phyloP scores from a whole-genome alignment of 1,140 invertebrate species.

The Bombus pascuorum region DNA sequence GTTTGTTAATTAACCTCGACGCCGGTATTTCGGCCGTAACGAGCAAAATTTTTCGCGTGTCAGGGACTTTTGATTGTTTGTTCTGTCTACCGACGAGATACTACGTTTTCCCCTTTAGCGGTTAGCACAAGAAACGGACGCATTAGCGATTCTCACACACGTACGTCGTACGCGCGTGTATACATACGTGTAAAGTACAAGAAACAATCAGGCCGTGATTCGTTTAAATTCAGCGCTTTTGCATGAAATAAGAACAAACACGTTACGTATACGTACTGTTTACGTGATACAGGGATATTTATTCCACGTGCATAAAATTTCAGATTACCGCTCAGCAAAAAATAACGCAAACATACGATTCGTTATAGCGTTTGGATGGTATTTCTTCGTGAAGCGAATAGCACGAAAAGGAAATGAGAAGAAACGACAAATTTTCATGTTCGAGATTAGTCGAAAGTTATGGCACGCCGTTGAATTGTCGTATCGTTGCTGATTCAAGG shows the following conservation, averaged over 20 bases:
- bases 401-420: background rate
- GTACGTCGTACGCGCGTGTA: background rate
- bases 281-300: background rate
- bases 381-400: background rate
- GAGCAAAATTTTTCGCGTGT: conserved; percentile 10
- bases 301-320: background rate
- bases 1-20: conserved; percentile 22
- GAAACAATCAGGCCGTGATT: background rate
- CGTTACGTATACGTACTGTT: background rate
- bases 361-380: background rate
- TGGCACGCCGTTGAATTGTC: background rate
- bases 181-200: background rate
- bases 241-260: background rate
- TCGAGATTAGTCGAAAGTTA: background rate
- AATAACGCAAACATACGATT: background rate
- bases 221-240: background rate
- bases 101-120: background rate
- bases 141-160: background rate
- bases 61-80: background rate
- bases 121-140: background rate
- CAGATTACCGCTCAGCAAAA: background rate
- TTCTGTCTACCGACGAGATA: background rate
- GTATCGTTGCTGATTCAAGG: background rate
- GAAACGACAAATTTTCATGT: too few relatives aligned
- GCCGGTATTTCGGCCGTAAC: background rate